phyloP scores from a whole-genome alignment of 2,888 invertebrate species.

The Congeria kusceri region DNA sequence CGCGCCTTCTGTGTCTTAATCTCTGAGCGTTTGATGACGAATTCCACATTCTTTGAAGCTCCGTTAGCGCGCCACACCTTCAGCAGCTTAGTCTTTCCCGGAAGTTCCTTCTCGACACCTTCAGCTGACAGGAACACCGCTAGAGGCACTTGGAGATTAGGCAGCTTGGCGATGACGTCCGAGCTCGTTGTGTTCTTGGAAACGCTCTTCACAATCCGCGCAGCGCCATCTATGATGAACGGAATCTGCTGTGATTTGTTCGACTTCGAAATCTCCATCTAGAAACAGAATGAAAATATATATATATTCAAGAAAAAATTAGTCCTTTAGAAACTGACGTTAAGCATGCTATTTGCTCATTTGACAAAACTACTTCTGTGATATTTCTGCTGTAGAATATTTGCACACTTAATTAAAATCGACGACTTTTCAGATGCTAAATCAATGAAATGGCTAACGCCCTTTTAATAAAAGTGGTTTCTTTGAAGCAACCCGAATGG shows the following conservation, averaged over 20 bases:
- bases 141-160: constrained; percentile 27
- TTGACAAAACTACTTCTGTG: too few relatives aligned
- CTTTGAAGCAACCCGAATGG: too few relatives aligned
- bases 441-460: too few relatives aligned
- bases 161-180: constrained; percentile 58
- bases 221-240: constrained; percentile 44
- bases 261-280: constrained; percentile 40
- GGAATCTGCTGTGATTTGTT: constrained; percentile 45
- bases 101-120: constrained; percentile 44
- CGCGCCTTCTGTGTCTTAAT: constrained; percentile 13
- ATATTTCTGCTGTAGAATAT: too few relatives aligned
- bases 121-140: constrained; percentile 44
- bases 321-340: too few relatives aligned
- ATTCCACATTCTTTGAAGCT: constrained; percentile 39
- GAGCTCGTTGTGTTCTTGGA: too few relatives aligned
- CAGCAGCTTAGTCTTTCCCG: constrained; percentile 40
- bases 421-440: too few relatives aligned
- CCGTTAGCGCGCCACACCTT: constrained; percentile 50
- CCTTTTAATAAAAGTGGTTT: too few relatives aligned
- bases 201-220: constrained; percentile 43
- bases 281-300: constrained; percentile 4
- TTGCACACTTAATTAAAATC: too few relatives aligned
- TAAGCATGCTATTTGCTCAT: too few relatives aligned
- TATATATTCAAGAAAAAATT: too few relatives aligned
- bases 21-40: constrained; percentile 40